Conservation (phyloP, 35 echinoderm and acorn worm genomes). For the Ophioderma brevispina region DNA sequence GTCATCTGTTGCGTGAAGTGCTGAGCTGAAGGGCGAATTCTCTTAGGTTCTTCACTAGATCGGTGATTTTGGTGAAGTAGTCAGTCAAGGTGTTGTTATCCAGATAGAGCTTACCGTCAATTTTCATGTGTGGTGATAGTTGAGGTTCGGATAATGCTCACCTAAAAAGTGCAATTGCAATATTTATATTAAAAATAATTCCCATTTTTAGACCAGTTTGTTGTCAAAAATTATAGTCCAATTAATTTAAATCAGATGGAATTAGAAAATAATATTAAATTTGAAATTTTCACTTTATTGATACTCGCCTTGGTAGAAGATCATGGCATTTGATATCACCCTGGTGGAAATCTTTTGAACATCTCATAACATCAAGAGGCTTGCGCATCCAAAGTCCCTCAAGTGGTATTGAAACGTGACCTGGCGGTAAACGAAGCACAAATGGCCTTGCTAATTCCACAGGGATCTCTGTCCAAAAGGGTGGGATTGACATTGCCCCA, state of each 20-base stretch:
- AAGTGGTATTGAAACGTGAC: background rate
- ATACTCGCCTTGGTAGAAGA: background rate
- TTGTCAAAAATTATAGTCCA: background rate
- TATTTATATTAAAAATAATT: too few relatives aligned
- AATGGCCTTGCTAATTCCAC: background rate
- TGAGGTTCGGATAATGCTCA: background rate
- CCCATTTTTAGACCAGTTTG: too few relatives aligned
- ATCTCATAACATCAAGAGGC: conserved; percentile 16
- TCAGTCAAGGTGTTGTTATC: background rate
- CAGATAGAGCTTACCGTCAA: background rate
- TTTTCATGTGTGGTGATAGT: background rate
- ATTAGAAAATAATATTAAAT: background rate
- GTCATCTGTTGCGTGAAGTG: background rate
- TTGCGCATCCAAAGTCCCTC: background rate
- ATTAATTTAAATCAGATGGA: background rate
- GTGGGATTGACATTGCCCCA: conserved; percentile 9
- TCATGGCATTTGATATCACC: conserved; percentile 14
- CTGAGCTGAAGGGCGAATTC: background rate
- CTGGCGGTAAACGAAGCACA: background rate
- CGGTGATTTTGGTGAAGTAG: background rate
- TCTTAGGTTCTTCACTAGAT: background rate
- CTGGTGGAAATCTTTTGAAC: conserved; percentile 7
- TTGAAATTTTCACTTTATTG: background rate
- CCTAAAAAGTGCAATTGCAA: background rate
- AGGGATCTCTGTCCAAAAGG: conserved; percentile 1